Conservation (phyloP, 2,888 invertebrate species). For the Catocala fraxini region DNA sequence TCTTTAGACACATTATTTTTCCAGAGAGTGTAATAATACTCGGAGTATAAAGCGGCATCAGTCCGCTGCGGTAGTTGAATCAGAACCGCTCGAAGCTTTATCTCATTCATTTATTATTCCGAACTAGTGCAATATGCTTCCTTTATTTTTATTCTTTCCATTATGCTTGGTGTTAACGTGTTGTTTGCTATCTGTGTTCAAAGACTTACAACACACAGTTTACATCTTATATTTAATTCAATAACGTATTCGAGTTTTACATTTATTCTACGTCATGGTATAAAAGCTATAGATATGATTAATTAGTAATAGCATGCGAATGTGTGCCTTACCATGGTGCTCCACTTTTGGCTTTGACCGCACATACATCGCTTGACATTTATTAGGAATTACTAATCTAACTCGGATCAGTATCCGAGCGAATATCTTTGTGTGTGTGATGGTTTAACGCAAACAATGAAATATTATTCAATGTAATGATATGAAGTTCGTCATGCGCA, state of each 20-base stretch:
- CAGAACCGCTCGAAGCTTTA: neutral
- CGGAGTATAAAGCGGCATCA: neutral
- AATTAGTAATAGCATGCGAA: too few relatives aligned
- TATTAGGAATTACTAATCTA: too few relatives aligned
- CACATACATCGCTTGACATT: too few relatives aligned
- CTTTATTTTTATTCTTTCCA: neutral
- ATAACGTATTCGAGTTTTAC: neutral
- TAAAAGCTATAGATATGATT: too few relatives aligned
- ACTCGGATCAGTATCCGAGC: too few relatives aligned
- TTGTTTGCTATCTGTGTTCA: neutral
- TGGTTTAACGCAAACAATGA: too few relatives aligned
- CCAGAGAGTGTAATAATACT: neutral
- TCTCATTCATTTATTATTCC: constrained; percentile 8
- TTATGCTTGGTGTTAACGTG: neutral
- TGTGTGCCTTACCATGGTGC: too few relatives aligned
- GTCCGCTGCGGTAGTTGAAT: neutral
- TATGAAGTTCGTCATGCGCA: too few relatives aligned
- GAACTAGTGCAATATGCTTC: constrained; percentile 2
- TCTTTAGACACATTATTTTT: constrained; percentile 6
- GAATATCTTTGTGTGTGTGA: too few relatives aligned
- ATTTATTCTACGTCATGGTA: too few relatives aligned
- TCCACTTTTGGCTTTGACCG: too few relatives aligned
- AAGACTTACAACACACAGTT: neutral
- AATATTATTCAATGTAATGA: too few relatives aligned
- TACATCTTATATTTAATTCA: neutral